phyloP scores from a whole-genome alignment of 2,113 vertebrate genomes.

The Mus pahari region DNA sequence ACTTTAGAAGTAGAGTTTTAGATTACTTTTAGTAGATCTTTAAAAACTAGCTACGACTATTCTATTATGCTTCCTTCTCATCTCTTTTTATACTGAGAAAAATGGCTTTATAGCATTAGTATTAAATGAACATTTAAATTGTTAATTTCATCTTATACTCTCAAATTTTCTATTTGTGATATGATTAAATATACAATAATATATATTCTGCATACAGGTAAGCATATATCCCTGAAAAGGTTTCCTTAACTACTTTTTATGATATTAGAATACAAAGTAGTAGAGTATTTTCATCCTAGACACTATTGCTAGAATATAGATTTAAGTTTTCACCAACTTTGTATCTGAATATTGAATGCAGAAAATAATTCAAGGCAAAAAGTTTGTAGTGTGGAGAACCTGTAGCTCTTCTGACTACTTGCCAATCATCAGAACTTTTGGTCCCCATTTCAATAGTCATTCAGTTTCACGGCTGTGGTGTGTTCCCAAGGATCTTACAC shows the following conservation, averaged over 20 bases:
- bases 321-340: constrained; percentile 29
- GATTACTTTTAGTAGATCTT: background rate
- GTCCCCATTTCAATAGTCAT: background rate
- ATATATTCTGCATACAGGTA: background rate
- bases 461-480: background rate
- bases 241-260: background rate
- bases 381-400: background rate
- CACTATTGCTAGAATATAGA: background rate
- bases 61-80: background rate
- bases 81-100: constrained; percentile 25
- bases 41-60: background rate
- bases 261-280: background rate
- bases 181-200: background rate
- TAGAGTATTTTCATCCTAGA: background rate
- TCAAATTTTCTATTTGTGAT: background rate
- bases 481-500: background rate
- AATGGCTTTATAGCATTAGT: constrained; percentile 20
- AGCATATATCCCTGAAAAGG: background rate
- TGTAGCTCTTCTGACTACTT: constrained; percentile 23
- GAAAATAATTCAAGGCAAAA: background rate
- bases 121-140: constrained; percentile 35
- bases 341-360: background rate
- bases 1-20: constrained; percentile 24
- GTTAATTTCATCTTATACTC: constrained; percentile 24
- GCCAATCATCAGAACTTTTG: background rate